These are phyloP conservation scores for Drosophila ficusphila DNA, from an alignment of 1,140 invertebrate genomes.

Conservation along the genomic window DNA sequence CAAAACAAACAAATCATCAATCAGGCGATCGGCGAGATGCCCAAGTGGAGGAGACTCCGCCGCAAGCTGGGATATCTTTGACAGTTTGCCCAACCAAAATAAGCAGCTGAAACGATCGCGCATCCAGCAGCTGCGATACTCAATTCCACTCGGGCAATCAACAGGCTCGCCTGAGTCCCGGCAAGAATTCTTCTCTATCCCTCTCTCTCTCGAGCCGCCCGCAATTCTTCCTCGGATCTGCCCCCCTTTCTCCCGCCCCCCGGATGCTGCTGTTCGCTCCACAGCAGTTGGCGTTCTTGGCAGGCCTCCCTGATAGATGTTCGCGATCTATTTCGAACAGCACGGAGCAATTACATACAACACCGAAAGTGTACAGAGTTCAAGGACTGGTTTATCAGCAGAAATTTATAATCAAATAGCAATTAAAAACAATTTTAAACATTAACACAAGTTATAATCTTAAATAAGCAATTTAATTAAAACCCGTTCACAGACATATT, in stretches of 20 bases:
- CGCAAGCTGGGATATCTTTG: conserved; percentile 76
- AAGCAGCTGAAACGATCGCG: conserved; percentile 46
- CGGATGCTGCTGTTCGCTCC: conserved; percentile 26
- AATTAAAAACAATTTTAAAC: too few species aligned
- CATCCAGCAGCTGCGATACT: conserved; percentile 52
- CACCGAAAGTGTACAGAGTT: not conserved
- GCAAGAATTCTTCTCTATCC: not conserved
- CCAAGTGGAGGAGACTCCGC: conserved; percentile 11
- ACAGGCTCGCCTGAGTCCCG: conserved; percentile 58
- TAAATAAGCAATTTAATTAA: too few species aligned
- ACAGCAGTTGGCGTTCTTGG: conserved; percentile 61
- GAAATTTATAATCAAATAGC: too few species aligned
- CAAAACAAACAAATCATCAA: conserved; percentile 84
- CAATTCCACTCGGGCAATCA: conserved; percentile 76
- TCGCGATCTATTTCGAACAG: conserved; percentile 24
- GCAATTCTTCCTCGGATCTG: not conserved
- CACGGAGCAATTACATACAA: not conserved
- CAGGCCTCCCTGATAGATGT: conserved; percentile 49
- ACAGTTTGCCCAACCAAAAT: conserved; percentile 72
- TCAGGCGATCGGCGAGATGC: conserved; percentile 69
- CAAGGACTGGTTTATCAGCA: too few species aligned
- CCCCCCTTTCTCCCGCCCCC: conserved; percentile 14
- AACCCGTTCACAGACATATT: too few species aligned
- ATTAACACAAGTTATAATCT: too few species aligned
- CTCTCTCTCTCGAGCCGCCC: conserved; percentile 11